Evolutionary conservation across 2,113 vertebrate species (phyloP), one percentile per base, ranked within the genome.

Genomic region (Polypterus senegalus): DNA sequence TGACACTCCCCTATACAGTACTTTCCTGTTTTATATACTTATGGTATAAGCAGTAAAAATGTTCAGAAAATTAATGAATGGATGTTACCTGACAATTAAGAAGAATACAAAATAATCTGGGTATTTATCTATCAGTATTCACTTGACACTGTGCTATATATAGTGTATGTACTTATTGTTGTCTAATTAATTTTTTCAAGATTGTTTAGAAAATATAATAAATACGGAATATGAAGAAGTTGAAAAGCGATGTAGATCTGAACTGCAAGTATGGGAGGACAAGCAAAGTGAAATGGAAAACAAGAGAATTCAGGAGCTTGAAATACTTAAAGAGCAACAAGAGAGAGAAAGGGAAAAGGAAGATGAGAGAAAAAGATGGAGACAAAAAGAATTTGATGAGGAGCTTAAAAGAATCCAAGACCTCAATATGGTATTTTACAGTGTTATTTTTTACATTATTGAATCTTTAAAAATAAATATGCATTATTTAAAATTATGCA

Each of bases 321-420:
- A 77, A 66, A 63, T 58, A 67, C 74, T 83, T 63, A 81, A 47
- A 57, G 74, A 83, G 27, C 76, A 61, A 60, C 9, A 43, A 53
- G 67, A 71, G 62, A 73, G 73, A 46, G 74, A 77, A 60, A 75
- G 76, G 64, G 65, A 80, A 74, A 76, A 87, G 52, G 75, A 81
- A 53, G 74, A 80, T 0, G 63, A 81, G 69, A 81, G 69, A 64
- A 83, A 66, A 56, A 48, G 71, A 60, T 67, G 46, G 48, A 70
- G 54, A 69, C 76, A 85, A 55, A 67, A 70, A 60, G 72, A 87
- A 57, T 87, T 92, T 74, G 79, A 89, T 61, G 60, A 77, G 70
- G 84, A 92, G 75, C 81, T 84, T 61, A 78, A 70, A 65, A 86
- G 74, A 65, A 76, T 92, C 65, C 77, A 84, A 49, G 67, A 69